These are phyloP conservation scores for Magallana ariakensis DNA, from an alignment of 1,140 invertebrate genomes.

Conservation along the genomic window DNA sequence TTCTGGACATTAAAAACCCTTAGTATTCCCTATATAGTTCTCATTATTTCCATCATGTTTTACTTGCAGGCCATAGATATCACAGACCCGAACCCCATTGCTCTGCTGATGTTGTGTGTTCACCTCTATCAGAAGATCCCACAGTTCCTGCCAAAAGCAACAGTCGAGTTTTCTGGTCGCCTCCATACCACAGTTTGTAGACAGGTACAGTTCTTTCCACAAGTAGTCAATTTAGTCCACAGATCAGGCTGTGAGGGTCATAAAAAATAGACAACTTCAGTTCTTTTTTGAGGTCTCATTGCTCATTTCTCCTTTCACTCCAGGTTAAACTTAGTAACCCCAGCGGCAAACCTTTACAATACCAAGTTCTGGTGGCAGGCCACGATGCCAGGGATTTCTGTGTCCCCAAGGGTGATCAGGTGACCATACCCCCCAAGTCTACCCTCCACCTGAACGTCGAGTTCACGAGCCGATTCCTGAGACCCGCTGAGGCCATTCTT, in stretches of 20 bases:
- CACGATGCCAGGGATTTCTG: conserved; percentile 75
- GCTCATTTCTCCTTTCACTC: conserved; percentile 25
- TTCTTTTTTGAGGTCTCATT: neutral
- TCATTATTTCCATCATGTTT: neutral
- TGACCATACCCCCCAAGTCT: conserved; percentile 73
- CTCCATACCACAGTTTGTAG: conserved; percentile 74
- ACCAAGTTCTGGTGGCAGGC: conserved; percentile 77
- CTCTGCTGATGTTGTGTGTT: conserved; percentile 75
- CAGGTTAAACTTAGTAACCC: conserved; percentile 79
- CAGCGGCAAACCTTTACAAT: conserved; percentile 75
- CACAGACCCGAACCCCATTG: conserved; percentile 79
- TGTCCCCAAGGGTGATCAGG: conserved; percentile 73
- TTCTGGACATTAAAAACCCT: too few species aligned
- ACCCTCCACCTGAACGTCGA: conserved; percentile 74
- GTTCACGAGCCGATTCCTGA: conserved; percentile 77
- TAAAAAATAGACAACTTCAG: too few species aligned
- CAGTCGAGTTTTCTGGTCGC: conserved; percentile 75
- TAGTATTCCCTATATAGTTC: too few species aligned
- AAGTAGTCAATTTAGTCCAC: too few species aligned
- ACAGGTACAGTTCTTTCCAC: conserved; percentile 68
- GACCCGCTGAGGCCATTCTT: conserved; percentile 76
- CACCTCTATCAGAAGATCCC: conserved; percentile 78
- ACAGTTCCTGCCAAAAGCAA: conserved; percentile 76
- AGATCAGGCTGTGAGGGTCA: too few species aligned
- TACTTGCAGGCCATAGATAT: conserved; percentile 78